Percentiles rank a stretch among this genome's conserved stretches.
Conservation (phyloP, 2,888 invertebrate genomes). For the Labia minor region DNA sequence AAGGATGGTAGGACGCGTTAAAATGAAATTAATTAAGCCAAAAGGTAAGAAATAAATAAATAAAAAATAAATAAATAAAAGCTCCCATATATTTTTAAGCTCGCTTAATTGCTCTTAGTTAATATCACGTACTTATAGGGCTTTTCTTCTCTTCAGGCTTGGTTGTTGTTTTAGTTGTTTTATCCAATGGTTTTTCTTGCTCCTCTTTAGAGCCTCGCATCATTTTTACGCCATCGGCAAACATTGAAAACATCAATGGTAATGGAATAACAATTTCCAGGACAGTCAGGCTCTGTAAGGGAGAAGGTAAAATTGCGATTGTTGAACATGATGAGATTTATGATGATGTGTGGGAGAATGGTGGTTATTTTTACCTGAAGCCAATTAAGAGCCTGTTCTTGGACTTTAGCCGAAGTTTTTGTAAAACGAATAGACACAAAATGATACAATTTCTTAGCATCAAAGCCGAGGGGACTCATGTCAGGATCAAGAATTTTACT, state of each 20-base stretch:
- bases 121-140: neutral
- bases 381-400: conserved; percentile 82
- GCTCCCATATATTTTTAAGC: neutral
- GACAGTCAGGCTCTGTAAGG: conserved; percentile 64
- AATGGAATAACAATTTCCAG: conserved; percentile 84
- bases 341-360: neutral
- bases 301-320: conserved; percentile 15
- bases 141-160: neutral
- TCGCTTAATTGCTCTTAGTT: neutral
- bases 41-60: conserved; percentile 24
- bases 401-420: conserved; percentile 66
- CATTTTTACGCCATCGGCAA: conserved; percentile 72
- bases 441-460: conserved; percentile 87
- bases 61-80: conserved; percentile 15
- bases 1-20: neutral
- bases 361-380: conserved; percentile 56
- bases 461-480: conserved; percentile 87
- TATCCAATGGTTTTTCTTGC: conserved; percentile 26
- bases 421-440: conserved; percentile 81
- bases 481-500: conserved; percentile 96
- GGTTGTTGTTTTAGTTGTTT: neutral
- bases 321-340: neutral
- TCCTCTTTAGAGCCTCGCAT: conserved; percentile 42
- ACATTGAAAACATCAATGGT: conserved; percentile 76
- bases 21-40: neutral